Evolutionary conservation across 1,140 invertebrate genomes (phyloP).

Genomic region (Tetragonula clypearis): DNA sequence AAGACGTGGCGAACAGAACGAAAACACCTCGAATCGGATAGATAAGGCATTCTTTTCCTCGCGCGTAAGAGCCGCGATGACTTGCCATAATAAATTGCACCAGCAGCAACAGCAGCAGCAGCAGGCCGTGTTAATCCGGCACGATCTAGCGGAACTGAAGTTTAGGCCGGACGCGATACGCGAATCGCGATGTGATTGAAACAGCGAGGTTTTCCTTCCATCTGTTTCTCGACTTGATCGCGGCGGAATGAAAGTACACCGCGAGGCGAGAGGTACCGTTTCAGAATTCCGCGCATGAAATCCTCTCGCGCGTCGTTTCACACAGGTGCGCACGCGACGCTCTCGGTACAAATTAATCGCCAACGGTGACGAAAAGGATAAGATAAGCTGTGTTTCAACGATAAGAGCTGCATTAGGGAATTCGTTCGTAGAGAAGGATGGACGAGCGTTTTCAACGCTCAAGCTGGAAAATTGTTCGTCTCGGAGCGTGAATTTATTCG

Average conservation of each 20-base stretch:
- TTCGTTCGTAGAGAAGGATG: background rate
- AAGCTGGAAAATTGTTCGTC: no score
- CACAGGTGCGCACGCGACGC: background rate
- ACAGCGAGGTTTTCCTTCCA: background rate
- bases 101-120: background rate
- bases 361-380: background rate
- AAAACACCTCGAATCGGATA: background rate
- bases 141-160: constrained; percentile 22
- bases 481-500: no score
- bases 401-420: background rate
- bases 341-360: constrained; percentile 41
- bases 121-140: constrained; percentile 9
- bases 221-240: constrained; percentile 47
- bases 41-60: background rate
- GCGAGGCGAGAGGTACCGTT: constrained; percentile 74
- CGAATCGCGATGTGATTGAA: constrained; percentile 1
- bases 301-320: constrained; percentile 51
- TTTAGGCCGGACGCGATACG: constrained; percentile 24
- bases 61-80: background rate
- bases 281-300: constrained; percentile 73
- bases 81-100: constrained; percentile 11
- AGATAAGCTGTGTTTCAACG: background rate
- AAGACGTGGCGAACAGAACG: no score
- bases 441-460: no score
- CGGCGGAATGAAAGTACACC: constrained; percentile 56